phyloP scores from a whole-genome alignment of 2,113 vertebrate genomes.

The Oceanodroma tethys region DNA sequence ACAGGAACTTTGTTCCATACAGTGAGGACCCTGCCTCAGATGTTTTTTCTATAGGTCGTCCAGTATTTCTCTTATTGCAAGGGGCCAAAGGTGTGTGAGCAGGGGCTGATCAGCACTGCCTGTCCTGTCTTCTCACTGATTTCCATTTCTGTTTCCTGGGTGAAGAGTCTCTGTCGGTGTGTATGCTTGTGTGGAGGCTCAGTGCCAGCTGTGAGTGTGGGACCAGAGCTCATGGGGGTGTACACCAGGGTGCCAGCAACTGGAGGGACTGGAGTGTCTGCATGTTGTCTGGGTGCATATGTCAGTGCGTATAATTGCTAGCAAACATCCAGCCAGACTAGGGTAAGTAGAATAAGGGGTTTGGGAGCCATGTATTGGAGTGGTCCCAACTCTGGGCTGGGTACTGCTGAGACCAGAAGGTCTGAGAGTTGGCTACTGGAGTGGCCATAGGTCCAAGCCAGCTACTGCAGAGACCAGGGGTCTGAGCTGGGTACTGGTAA shows the following conservation, averaged over 20 bases:
- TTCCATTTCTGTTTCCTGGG: neutral
- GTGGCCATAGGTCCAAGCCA: neutral
- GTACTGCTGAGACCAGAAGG: rapidly evolving
- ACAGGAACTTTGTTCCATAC: neutral
- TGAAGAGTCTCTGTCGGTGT: neutral
- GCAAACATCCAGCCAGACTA: neutral
- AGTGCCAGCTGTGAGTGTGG: neutral
- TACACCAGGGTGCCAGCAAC: neutral
- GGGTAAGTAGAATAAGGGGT: neutral
- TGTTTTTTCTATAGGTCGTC: neutral
- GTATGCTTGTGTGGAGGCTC: neutral
- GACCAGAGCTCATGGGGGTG: rapidly evolving
- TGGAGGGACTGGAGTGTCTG: neutral
- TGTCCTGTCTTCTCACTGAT: neutral
- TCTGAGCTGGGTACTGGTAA: neutral
- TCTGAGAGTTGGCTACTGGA: neutral
- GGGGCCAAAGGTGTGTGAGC: rapidly evolving
- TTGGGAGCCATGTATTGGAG: rapidly evolving
- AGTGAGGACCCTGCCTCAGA: no score
- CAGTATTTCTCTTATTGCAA: neutral
- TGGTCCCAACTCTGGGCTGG: neutral
- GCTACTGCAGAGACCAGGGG: neutral
- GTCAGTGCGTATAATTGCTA: neutral
- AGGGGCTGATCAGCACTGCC: neutral
- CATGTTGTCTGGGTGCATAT: neutral